These are phyloP conservation scores for Natator depressus DNA, from an alignment of 2,113 vertebrate genomes.

Conservation along the genomic window DNA sequence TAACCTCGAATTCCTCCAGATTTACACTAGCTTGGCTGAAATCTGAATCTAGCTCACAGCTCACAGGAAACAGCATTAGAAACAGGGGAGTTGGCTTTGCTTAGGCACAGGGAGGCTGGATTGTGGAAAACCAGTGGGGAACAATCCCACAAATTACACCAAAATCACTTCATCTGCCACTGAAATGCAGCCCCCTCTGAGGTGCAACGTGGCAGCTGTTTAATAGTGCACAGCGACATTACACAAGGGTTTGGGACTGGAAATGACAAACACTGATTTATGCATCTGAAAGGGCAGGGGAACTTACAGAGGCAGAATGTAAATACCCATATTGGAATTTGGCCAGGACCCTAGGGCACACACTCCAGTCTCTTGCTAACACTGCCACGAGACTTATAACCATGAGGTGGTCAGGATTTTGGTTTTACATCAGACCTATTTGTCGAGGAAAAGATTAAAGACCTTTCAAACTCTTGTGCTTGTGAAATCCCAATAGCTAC, in stretches of 20 bases:
- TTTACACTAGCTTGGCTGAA: background rate
- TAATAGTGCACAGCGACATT: fast-evolving
- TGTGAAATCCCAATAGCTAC: background rate
- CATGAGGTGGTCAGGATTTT: background rate
- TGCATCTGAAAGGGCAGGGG: background rate
- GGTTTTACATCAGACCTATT: background rate
- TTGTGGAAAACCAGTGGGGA: fast-evolving
- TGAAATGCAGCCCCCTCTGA: fast-evolving
- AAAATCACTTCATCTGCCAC: fast-evolving
- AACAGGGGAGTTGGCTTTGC: background rate
- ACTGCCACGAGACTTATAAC: background rate
- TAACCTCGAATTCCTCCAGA: background rate
- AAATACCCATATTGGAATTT: background rate
- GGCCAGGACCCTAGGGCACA: background rate
- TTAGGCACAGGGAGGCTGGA: background rate
- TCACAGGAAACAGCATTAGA: background rate
- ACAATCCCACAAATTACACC: background rate
- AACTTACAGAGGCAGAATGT: background rate
- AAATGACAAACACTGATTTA: background rate
- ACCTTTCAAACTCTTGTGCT: background rate
- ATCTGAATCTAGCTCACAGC: background rate
- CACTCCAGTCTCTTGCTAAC: background rate
- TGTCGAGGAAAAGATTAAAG: conserved; percentile 17
- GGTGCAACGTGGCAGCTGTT: background rate
- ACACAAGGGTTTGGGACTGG: fast-evolving